Base-by-base conservation (phyloP, 2,888 invertebrate genomes). In the Agrilus mali region DNA sequence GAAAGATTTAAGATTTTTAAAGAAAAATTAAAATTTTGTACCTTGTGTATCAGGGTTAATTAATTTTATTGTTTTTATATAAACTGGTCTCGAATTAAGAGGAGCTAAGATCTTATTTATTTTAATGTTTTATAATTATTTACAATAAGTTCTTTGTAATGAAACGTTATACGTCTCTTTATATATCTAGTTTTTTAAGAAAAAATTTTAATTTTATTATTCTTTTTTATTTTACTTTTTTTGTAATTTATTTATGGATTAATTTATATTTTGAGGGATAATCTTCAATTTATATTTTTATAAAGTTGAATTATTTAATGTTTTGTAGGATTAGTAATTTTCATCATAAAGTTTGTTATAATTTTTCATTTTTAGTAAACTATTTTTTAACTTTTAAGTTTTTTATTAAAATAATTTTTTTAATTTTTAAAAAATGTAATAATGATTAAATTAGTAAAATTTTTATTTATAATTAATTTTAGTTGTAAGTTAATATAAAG, bases 1-100 rank as follows among this genome's bases (percentile, higher is more conserved):
- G 60, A 39, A 35, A 45, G 22, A 44, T 42, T 45, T 46, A 48
- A 33, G n/a, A 56, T 50, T 41, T 37, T 31, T 53, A 66, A 75
- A 75, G 72, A 71, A 75, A 65, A 69, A 70, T 74, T 73, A 44
- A 68, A 64, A n/a, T 72, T 65, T 64, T 71, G 73, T 80, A 78
- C 78, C 78, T 80, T 80, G 77, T 73, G 80, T 78, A 78, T 80
- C 74, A 80, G 78, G 75, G 75, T 73, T 74, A 71, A 73, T 77
- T 60, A 57, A 54, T 60, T 57, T 60, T 41, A 36, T 46, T 63
- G 65, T 64, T 65, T 63, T 69, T 77, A n/a, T n/a, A n/a, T n/a
- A n/a, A n/a, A n/a, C n/a, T n/a, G n/a, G n/a, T n/a, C 70, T 73
- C 74, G 75, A 78, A 74, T 72, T 73, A 68, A 71, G 70, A 72